Conservation (phyloP, 1,140 invertebrate species). For the Lutraria rhynchaena region DNA sequence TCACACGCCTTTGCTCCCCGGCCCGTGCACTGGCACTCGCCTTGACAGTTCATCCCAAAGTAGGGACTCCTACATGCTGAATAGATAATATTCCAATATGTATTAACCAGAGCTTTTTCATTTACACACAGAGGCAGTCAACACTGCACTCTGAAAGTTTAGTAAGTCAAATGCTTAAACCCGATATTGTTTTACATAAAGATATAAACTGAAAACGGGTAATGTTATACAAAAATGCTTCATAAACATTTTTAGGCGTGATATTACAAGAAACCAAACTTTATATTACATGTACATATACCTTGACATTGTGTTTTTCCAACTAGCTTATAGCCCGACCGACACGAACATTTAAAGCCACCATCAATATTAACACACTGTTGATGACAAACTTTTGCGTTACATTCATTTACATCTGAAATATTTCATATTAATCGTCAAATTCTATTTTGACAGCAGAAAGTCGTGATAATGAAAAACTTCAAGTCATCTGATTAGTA, state of each 20-base stretch:
- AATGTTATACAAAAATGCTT: no score
- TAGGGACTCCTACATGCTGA: background rate
- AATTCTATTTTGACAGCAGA: no score
- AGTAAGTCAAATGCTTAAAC: background rate
- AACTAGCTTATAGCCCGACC: background rate
- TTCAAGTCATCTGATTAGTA: no score
- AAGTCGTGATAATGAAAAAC: no score
- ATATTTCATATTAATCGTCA: no score
- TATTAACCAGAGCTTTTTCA: no score
- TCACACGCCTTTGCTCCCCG: background rate
- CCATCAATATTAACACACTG: conserved; percentile 16
- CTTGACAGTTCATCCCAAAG: conserved; percentile 3
- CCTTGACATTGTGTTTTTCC: background rate
- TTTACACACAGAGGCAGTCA: background rate
- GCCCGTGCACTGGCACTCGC: conserved; percentile 8
- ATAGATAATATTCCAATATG: background rate
- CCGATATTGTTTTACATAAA: no score
- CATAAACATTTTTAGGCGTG: no score
- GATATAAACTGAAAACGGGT: no score
- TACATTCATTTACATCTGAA: conserved; percentile 42
- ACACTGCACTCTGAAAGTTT: background rate
- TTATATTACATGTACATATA: no score
- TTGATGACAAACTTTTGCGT: conserved; percentile 3
- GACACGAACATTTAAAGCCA: conserved; percentile 23
- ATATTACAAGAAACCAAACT: no score